Evolutionary conservation across 2,113 vertebrate species (phyloP).

Genomic region (Pogonocichla stellata): DNA sequence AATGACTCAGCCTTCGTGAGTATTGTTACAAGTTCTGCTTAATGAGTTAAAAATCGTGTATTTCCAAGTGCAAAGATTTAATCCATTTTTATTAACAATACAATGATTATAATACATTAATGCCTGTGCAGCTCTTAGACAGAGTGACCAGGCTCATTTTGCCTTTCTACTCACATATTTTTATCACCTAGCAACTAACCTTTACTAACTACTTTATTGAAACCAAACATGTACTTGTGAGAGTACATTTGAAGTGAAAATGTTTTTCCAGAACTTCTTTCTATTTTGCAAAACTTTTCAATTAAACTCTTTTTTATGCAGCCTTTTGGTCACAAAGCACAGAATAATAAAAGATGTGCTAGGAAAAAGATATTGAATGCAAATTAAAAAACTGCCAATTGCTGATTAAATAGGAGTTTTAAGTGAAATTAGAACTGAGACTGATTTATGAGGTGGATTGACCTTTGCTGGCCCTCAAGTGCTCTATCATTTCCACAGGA

Average conservation of each 20-base stretch:
- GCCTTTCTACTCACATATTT: slow-evolving; percentile 49
- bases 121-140: slow-evolving; percentile 20
- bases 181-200: slow-evolving; percentile 63
- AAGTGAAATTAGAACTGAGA: neutral
- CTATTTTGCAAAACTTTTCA: neutral
- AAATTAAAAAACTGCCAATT: neutral
- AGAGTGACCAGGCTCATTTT: slow-evolving; percentile 25
- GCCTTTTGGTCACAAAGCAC: neutral
- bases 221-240: slow-evolving; percentile 52
- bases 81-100: slow-evolving; percentile 39
- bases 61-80: slow-evolving; percentile 36
- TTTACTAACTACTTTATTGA: slow-evolving; percentile 62
- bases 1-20: slow-evolving; percentile 36
- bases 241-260: slow-evolving; percentile 56
- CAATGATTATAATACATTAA: slow-evolving; percentile 46
- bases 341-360: neutral
- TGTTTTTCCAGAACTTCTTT: neutral
- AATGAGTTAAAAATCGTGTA: slow-evolving; percentile 13
- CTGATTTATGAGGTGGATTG: neutral
- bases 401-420: neutral
- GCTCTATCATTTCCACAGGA: neutral
- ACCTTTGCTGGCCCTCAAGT: neutral
- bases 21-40: slow-evolving; percentile 25
- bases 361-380: neutral
- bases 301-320: slow-evolving; percentile 10